Base-by-base conservation (phyloP, 1,140 invertebrate species). In the Acromyrmex echinatior region DNA sequence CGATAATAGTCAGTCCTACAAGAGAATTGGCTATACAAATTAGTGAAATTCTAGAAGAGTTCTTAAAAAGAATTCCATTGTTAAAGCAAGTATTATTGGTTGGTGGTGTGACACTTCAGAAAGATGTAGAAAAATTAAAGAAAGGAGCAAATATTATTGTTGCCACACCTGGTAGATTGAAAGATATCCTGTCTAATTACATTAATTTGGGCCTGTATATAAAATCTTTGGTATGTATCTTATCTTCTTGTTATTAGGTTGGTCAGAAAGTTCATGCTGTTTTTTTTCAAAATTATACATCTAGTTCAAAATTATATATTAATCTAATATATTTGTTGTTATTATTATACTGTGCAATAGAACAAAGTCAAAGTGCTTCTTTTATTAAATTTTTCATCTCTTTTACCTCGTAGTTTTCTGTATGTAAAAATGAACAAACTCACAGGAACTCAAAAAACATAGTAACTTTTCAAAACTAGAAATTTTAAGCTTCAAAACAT, bases 21-120 rank as follows among this genome's bases (percentile, higher is more conserved):
- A 96, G 99, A 93, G 99, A 99, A 95, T 94, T 99, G 56, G 99
- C 99, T 1, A 95, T 96, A 56, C 99, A 99, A 95, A 99, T 98
- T 88, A 97, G 96, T 92, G 97, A 98, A 92, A 98, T 99, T 79
- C 93, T 98, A 4, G 84, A 94, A 25, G 86, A 96, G 3, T 97
- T 98, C 92, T 89, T 98, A 28, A 93, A 95, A 16, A 93, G 96
- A 49, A 96, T 97, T 88, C 90, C 96, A 45, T 89, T 6, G 9
- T 92, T 97, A 9, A 96, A 94, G 56, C 96, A 96, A 92, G 93
- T 96, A 70, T 94, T 99, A 2, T 94, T 99, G 31, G 97, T 99
- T 85, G 99, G 99, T 49, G 99, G 99, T 12, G 97, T 97, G 89
- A 96, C 96, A 89, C 96, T 97, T 45, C 96, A 97, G 66, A 96